These are phyloP conservation scores for Xyrichtys novacula DNA, from an alignment of 2,797 vertebrate species.

Conservation along the genomic window DNA sequence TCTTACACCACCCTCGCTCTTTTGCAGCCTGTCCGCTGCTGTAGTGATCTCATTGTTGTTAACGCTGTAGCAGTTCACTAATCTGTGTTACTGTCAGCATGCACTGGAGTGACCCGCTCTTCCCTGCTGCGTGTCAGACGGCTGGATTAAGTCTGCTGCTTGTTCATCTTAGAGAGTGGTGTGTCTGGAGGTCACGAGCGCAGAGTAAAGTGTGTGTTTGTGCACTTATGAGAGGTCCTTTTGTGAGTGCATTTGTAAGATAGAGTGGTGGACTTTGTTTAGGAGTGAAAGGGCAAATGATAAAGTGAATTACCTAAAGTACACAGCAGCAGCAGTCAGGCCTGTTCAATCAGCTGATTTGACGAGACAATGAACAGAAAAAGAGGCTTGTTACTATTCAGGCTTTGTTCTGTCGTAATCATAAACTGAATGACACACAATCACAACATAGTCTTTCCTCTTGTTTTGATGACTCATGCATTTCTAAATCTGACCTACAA, in stretches of 20 bases:
- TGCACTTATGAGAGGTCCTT: constrained; percentile 43
- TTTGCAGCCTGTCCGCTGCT: constrained; percentile 24
- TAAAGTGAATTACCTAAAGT: constrained; percentile 52
- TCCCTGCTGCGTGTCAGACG: constrained; percentile 33
- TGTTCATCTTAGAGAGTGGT: constrained; percentile 52
- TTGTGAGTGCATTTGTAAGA: constrained; percentile 36
- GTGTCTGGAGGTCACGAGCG: constrained; percentile 44
- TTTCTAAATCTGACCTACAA: not conserved
- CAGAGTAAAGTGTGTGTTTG: constrained; percentile 31
- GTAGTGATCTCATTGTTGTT: constrained; percentile 9
- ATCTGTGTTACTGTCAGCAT: constrained; percentile 32
- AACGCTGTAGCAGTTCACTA: constrained; percentile 32
- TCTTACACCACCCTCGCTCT: constrained; percentile 1
- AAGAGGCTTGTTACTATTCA: not conserved
- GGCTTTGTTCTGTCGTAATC: constrained; percentile 31
- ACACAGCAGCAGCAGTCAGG: constrained; percentile 44
- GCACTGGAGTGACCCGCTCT: constrained; percentile 39
- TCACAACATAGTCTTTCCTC: not conserved
- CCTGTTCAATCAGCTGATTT: constrained; percentile 63
- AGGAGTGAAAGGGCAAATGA: constrained; percentile 26
- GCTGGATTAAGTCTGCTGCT: constrained; percentile 40
- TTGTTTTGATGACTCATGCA: not conserved
- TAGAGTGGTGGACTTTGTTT: constrained; percentile 26
- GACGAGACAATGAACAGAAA: constrained; percentile 13
- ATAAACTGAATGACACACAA: not conserved